Conservation (phyloP, 2,797 vertebrate species). For the Rhinella marina region DNA sequence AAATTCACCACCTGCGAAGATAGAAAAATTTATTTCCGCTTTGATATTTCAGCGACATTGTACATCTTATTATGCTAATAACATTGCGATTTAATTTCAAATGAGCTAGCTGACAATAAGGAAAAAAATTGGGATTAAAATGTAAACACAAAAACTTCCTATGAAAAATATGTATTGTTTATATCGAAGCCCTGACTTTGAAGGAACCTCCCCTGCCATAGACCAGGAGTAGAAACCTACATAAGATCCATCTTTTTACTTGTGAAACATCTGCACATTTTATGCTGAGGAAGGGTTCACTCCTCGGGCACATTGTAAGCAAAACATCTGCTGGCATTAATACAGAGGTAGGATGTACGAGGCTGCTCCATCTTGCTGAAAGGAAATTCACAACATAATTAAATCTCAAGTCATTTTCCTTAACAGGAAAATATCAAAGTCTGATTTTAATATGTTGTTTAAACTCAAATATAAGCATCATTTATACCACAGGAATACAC, state of each 20-base stretch:
- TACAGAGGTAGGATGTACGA: conserved; percentile 44
- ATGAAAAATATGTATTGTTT: neutral
- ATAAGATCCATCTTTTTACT: conserved; percentile 20
- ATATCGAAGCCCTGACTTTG: neutral
- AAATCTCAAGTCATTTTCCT: conserved; percentile 31
- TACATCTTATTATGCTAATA: too few species aligned
- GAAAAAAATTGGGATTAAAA: neutral
- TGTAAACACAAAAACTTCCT: neutral
- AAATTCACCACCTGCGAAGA: neutral
- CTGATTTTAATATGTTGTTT: conserved; percentile 40
- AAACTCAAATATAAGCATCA: conserved; percentile 16
- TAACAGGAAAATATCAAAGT: conserved; percentile 46
- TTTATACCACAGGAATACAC: conserved; percentile 1
- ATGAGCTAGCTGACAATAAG: neutral
- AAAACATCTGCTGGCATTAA: conserved; percentile 48
- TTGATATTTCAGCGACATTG: neutral
- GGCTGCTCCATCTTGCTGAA: conserved; percentile 10
- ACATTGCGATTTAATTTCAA: too few species aligned
- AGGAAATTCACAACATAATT: conserved; percentile 47
- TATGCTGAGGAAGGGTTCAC: conserved; percentile 42
- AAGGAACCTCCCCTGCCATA: conserved; percentile 21
- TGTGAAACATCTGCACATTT: conserved; percentile 46
- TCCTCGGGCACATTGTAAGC: conserved; percentile 37
- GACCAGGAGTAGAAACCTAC: conserved; percentile 15
- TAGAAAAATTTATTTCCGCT: neutral